Evolutionary conservation across 2,888 invertebrate species (phyloP).

Genomic region (Elegia similella): DNA sequence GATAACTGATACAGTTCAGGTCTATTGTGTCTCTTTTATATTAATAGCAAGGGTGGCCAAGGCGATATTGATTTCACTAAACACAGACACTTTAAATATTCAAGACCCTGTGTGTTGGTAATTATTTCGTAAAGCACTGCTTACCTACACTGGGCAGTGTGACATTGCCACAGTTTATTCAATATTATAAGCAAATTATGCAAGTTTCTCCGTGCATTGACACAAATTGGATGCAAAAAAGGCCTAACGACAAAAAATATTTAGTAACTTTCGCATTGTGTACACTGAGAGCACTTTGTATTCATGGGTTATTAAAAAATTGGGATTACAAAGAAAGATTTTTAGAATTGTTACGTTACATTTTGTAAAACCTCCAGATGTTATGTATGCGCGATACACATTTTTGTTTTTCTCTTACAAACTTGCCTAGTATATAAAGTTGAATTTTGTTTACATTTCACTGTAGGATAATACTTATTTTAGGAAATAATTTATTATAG

Average conservation of each 20-base stretch:
- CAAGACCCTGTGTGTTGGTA: slow-evolving; percentile 45
- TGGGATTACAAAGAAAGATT: background rate
- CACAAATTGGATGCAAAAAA: slow-evolving; percentile 46
- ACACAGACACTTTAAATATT: slow-evolving; percentile 51
- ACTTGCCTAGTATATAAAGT: too few species aligned
- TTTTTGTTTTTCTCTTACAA: too few species aligned
- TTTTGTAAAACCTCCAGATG: too few species aligned
- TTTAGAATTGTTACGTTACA: background rate
- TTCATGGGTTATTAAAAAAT: background rate
- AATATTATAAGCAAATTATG: slow-evolving; percentile 40
- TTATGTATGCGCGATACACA: too few species aligned
- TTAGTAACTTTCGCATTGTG: slow-evolving; percentile 20
- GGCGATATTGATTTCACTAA: slow-evolving; percentile 72
- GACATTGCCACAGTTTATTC: slow-evolving; percentile 48
- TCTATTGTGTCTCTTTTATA: slow-evolving; percentile 67
- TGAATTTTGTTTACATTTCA: too few species aligned
- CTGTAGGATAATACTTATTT: too few species aligned
- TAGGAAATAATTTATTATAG: too few species aligned
- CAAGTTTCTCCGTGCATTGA: slow-evolving; percentile 41
- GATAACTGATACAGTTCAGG: slow-evolving; percentile 59
- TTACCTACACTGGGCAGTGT: slow-evolving; percentile 40
- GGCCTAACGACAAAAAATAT: slow-evolving; percentile 29
- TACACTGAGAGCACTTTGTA: background rate
- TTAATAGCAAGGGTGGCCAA: slow-evolving; percentile 61
- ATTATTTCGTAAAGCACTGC: slow-evolving; percentile 54